Evolutionary conservation across 2,113 vertebrate species (phyloP).

Genomic region (Pterocles burchelli): DNA sequence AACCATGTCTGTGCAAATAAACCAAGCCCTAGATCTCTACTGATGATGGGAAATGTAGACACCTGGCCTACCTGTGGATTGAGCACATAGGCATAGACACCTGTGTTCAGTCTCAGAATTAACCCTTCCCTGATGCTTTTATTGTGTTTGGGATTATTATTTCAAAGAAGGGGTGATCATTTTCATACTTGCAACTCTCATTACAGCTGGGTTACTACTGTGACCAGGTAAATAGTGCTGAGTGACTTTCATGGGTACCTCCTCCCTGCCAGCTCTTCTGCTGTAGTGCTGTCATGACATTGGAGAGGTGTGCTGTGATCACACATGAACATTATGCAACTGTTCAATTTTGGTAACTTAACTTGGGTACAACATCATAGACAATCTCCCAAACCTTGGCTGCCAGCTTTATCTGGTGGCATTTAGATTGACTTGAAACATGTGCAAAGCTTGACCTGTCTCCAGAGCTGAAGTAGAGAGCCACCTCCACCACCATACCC

Average conservation of each 20-base stretch:
- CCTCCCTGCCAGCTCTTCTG: background rate
- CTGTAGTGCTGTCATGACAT: background rate
- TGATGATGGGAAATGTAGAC: background rate
- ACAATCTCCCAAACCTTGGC: background rate
- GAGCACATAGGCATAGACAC: background rate
- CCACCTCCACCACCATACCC: background rate
- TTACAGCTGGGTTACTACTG: background rate
- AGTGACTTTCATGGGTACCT: background rate
- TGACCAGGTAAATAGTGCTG: background rate
- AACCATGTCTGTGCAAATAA: background rate
- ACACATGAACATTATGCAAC: background rate
- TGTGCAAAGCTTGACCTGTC: background rate
- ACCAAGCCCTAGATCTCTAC: background rate
- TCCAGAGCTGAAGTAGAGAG: background rate
- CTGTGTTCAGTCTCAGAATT: background rate
- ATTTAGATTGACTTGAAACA: background rate
- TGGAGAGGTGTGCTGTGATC: background rate
- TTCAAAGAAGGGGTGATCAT: background rate
- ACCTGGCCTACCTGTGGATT: background rate
- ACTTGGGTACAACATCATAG: background rate
- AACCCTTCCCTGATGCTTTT: background rate
- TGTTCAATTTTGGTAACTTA: background rate
- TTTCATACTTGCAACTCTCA: background rate
- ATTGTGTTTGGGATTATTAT: background rate
- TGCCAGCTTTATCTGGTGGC: background rate